Conservation (phyloP, 2,797 vertebrate genomes). For the Hydrophis major region DNA sequence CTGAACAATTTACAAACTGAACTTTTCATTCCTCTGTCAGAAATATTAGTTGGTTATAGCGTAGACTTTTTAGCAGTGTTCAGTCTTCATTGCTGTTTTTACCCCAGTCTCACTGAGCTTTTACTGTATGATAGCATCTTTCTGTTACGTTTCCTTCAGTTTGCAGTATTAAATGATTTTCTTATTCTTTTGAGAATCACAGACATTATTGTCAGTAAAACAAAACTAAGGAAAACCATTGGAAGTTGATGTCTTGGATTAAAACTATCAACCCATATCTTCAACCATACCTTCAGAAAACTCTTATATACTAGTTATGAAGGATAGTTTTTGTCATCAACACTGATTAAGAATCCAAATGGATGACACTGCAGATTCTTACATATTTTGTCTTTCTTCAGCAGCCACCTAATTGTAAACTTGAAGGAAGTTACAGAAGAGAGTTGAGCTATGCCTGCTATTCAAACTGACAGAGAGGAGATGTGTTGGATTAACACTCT, state of each 20-base stretch:
- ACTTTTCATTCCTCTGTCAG: slow-evolving; percentile 3
- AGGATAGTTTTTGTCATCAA: neutral
- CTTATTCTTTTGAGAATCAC: slow-evolving; percentile 40
- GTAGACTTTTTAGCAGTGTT: neutral
- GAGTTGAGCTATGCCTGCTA: neutral
- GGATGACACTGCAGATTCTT: neutral
- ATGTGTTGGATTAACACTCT: neutral
- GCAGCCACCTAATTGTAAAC: neutral
- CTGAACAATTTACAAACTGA: neutral
- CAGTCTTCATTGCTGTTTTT: neutral
- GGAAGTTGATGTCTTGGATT: neutral
- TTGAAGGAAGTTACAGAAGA: neutral
- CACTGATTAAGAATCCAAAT: neutral
- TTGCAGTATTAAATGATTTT: slow-evolving; percentile 34
- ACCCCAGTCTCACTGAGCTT: slow-evolving; percentile 9
- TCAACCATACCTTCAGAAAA: neutral
- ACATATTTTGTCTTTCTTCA: neutral
- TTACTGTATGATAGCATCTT: slow-evolving; percentile 30
- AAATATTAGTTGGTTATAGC: neutral
- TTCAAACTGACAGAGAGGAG: neutral
- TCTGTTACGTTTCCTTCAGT: slow-evolving; percentile 39
- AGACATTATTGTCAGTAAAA: slow-evolving; percentile 21
- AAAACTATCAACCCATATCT: neutral
- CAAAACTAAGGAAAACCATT: neutral
- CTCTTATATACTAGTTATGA: neutral